Percentiles rank a stretch among this genome's conserved stretches.
Evolutionary conservation across 23 tunicate genomes (phyloP).

Genomic region (Corella eumyota): DNA sequence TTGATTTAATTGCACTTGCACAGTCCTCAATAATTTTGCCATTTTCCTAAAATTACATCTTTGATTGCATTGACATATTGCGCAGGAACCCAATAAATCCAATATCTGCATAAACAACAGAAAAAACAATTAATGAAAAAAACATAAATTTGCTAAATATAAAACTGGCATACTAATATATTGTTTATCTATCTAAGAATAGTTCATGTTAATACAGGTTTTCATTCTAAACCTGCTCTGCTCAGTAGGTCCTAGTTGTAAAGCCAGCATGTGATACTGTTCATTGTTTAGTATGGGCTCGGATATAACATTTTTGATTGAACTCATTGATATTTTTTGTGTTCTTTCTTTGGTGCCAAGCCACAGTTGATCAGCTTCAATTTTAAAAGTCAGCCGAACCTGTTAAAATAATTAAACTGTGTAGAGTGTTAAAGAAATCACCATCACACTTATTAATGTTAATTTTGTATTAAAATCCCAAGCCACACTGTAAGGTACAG

Average conservation of each 20-base stretch:
- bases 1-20: too few relatives aligned
- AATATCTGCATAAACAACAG: conserved; percentile 44
- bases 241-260: conserved; percentile 85
- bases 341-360: conserved; percentile 84
- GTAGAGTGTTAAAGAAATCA: too few relatives aligned
- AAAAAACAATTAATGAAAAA: too few relatives aligned
- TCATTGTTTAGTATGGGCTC: conserved; percentile 60
- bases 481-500: too few relatives aligned
- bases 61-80: conserved; percentile 79
- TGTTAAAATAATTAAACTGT: too few relatives aligned
- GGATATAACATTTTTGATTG: conserved; percentile 64
- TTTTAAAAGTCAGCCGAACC: conserved; percentile 88
- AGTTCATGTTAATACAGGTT: too few relatives aligned
- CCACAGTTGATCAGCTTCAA: conserved; percentile 80
- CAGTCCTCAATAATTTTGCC: conserved; percentile 32
- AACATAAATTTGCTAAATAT: too few relatives aligned
- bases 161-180: too few relatives aligned
- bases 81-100: conserved; percentile 96
- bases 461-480: too few relatives aligned
- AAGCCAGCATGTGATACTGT: conserved; percentile 77
- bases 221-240: conserved; percentile 76
- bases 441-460: too few relatives aligned
- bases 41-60: conserved; percentile 56
- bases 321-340: conserved; percentile 52
- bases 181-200: too few relatives aligned